A percentile compares a stretch with the other conserved stretches of the same genome.
phyloP scores from a whole-genome alignment of 2,888 invertebrate species.

The Eulithis testata region DNA sequence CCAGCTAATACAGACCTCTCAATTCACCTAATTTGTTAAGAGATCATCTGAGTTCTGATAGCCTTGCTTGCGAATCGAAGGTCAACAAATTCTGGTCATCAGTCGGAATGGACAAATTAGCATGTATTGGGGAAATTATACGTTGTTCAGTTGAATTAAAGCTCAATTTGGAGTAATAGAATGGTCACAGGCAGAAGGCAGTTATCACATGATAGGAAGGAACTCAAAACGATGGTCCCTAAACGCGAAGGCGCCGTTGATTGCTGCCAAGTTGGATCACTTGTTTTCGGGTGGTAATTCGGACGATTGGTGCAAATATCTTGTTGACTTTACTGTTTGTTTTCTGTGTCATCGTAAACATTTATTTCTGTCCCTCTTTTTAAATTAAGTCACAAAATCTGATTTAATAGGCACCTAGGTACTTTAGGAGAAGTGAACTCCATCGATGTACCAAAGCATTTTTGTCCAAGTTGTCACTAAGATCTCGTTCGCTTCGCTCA shows the following conservation, averaged over 20 bases:
- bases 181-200: slow-evolving; percentile 34
- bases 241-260: slow-evolving; percentile 35
- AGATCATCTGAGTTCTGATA: slow-evolving; percentile 35
- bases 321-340: slow-evolving; percentile 17
- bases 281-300: slow-evolving; percentile 29
- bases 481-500: too few species aligned
- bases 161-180: slow-evolving; percentile 66
- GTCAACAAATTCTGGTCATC: slow-evolving; percentile 54
- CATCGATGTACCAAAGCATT: too few species aligned
- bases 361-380: background rate
- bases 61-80: slow-evolving; percentile 48
- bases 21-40: slow-evolving; percentile 41
- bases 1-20: slow-evolving; percentile 63
- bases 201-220: slow-evolving; percentile 38
- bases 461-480: too few species aligned
- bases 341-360: slow-evolving; percentile 1
- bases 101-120: slow-evolving; percentile 38
- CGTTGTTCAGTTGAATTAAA: slow-evolving; percentile 64
- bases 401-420: too few species aligned
- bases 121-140: slow-evolving; percentile 62
- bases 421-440: too few species aligned
- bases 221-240: slow-evolving; percentile 29
- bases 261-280: slow-evolving; percentile 32
- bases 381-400: background rate
- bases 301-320: slow-evolving; percentile 18